Base-by-base conservation (phyloP, 2,888 invertebrate genomes). In the Meliscaeva auricollis region DNA sequence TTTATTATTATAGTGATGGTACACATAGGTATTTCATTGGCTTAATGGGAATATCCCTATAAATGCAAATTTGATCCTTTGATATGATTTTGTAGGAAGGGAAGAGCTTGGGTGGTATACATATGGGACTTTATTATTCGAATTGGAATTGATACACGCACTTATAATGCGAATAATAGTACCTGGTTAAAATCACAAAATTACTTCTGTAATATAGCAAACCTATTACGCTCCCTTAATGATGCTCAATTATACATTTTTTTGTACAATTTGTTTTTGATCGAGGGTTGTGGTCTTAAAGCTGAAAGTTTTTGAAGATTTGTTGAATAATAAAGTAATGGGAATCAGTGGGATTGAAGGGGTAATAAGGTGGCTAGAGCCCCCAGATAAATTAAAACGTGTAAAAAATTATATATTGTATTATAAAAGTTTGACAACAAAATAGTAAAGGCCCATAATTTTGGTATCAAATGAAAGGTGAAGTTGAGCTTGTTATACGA, bases 21-120 rank as follows among this genome's bases (percentile, higher is more conserved):
- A 26, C 3, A 3, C 26, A 4, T 26, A 26, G 41, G 41, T 32
- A 30, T 54, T 30, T 30, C 4, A 15, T 54, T 54, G 54, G 54
- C 4, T 54, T 15, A 30, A 54, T 54, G 9, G 54, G 30, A 54
- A 32, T 54, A 32, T 54, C 2, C 9, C 9, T 30, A 54, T 54
- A 54, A 54, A 54, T 54, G 30, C 54, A 15, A 30, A 54, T 30
- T 58, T 38, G 7, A 38, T 38, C 58, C 38, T 38, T 58, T 38
- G 38, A 58, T 58, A 38, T 58, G 58, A 22, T 17, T 11, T 5
- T 35, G 11, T 7, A 32, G 7, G 20, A 3, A n/a, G 13, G 8
- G 2, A 20, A 26, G 1, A 20, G 38, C 13, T 22, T 35, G 35
- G 35, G 58, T 35, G 58, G 58, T 3, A 38, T 38, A 22, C 22